Evolutionary conservation across 2,888 invertebrate genomes (phyloP).

Genomic region (Nemurella pictetii): DNA sequence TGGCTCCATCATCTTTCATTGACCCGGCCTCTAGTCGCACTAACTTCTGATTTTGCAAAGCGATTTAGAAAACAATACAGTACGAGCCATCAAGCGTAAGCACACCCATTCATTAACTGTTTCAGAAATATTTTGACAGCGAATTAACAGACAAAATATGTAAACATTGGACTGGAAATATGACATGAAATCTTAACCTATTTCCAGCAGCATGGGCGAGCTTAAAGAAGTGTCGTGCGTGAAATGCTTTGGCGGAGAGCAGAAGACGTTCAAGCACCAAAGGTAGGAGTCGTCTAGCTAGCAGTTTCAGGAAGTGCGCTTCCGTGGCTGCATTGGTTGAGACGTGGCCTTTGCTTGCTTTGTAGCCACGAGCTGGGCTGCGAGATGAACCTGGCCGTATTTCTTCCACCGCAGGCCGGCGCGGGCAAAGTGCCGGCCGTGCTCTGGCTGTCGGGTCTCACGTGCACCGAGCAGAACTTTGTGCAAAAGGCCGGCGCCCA

Average conservation of each 20-base stretch:
- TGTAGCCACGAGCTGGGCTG: constrained; percentile 74
- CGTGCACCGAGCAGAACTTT: constrained; percentile 95
- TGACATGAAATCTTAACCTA: background rate
- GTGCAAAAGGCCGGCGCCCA: constrained; percentile 95
- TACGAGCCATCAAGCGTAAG: no score
- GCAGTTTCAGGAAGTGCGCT: background rate
- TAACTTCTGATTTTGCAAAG: no score
- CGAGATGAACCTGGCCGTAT: constrained; percentile 91
- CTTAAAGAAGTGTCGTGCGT: constrained; percentile 66
- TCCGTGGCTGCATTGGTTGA: background rate
- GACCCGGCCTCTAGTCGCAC: no score
- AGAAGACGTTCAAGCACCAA: constrained; percentile 81
- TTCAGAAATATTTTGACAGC: no score
- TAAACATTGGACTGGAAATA: no score
- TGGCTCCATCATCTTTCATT: no score
- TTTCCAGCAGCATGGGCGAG: constrained; percentile 54
- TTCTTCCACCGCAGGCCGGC: constrained; percentile 77
- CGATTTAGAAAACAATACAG: no score
- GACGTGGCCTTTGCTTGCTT: constrained; percentile 34
- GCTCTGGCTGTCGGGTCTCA: constrained; percentile 90
- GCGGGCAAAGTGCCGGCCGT: constrained; percentile 72
- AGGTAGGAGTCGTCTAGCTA: constrained; percentile 62
- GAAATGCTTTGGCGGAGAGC: constrained; percentile 80
- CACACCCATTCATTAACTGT: no score
- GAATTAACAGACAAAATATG: no score